phyloP scores from a whole-genome alignment of 2,113 vertebrate species.

The Odontesthes bonariensis region DNA sequence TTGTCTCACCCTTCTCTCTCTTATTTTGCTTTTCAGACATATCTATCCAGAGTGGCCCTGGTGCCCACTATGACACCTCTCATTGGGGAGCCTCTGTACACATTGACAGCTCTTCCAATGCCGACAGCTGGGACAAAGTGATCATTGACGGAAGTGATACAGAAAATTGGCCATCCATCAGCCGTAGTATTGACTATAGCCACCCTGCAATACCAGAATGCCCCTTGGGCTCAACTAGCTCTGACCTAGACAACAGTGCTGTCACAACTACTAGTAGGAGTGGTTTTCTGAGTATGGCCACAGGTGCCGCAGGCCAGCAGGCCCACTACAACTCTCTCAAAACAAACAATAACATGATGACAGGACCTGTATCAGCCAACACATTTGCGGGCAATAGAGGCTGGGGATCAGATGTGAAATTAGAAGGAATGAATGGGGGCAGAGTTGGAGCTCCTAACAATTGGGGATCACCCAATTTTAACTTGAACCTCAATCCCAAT shows the following conservation, averaged over 20 bases:
- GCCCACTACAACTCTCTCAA: slow-evolving; percentile 93
- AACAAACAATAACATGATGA: slow-evolving; percentile 87
- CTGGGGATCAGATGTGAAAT: slow-evolving; percentile 90
- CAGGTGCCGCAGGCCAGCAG: slow-evolving; percentile 90
- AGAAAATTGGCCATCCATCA: slow-evolving; percentile 92
- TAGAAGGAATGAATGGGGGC: slow-evolving; percentile 90
- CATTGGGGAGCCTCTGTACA: slow-evolving; percentile 86
- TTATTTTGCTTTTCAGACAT: slow-evolving; percentile 84
- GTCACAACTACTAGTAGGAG: slow-evolving; percentile 77
- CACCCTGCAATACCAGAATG: slow-evolving; percentile 90
- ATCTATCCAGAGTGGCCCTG: slow-evolving; percentile 85
- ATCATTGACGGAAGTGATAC: slow-evolving; percentile 89
- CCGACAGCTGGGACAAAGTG: slow-evolving; percentile 92
- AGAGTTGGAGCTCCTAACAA: slow-evolving; percentile 86
- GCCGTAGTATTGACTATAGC: slow-evolving; percentile 61
- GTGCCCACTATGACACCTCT: slow-evolving; percentile 93
- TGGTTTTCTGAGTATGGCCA: slow-evolving; percentile 91
- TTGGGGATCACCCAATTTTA: slow-evolving; percentile 94
- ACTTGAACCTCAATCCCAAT: slow-evolving; percentile 97
- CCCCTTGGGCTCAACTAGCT: slow-evolving; percentile 87
- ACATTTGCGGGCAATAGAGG: slow-evolving; percentile 75
- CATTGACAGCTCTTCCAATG: slow-evolving; percentile 84
- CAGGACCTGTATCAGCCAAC: slow-evolving; percentile 83
- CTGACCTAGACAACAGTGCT: slow-evolving; percentile 86
- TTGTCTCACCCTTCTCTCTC: slow-evolving; percentile 19